phyloP scores from a whole-genome alignment of 2,888 invertebrate genomes.

The Sphaerophoria taeniata region DNA sequence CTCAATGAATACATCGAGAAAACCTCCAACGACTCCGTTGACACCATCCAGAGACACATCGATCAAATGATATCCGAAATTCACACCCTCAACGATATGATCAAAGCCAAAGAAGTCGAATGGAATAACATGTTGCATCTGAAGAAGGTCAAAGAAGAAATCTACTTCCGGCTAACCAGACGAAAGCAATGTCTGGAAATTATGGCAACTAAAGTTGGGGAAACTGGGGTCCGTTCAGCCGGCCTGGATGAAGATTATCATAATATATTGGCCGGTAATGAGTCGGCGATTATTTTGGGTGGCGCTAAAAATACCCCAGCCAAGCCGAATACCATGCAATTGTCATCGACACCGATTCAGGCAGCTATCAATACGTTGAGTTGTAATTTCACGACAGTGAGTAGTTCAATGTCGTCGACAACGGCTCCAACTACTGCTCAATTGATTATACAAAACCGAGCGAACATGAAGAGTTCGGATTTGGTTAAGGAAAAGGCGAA shows the following conservation, averaged over 20 bases:
- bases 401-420: constrained; percentile 69
- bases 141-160: constrained; percentile 93
- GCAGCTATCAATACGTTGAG: constrained; percentile 48
- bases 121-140: constrained; percentile 93
- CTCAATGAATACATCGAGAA: constrained; percentile 87
- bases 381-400: constrained; percentile 62
- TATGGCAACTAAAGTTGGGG: constrained; percentile 77
- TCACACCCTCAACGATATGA: constrained; percentile 88
- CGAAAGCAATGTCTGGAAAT: constrained; percentile 86
- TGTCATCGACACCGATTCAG: constrained; percentile 48
- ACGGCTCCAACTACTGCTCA: constrained; percentile 75
- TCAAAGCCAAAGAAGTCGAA: constrained; percentile 92
- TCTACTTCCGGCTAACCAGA: constrained; percentile 88
- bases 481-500: constrained; percentile 79
- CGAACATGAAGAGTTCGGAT: constrained; percentile 79
- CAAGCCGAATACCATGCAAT: constrained; percentile 29
- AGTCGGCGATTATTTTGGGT: constrained; percentile 34
- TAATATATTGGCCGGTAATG: constrained; percentile 24
- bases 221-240: constrained; percentile 70
- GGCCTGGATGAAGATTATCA: constrained; percentile 69
- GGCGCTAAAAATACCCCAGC: constrained; percentile 46
- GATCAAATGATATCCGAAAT: constrained; percentile 87
- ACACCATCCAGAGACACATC: constrained; percentile 86
- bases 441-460: constrained; percentile 78
- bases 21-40: constrained; percentile 85